Base-by-base conservation (phyloP, 2,797 vertebrate species). In the Chiloscyllium punctatum region DNA sequence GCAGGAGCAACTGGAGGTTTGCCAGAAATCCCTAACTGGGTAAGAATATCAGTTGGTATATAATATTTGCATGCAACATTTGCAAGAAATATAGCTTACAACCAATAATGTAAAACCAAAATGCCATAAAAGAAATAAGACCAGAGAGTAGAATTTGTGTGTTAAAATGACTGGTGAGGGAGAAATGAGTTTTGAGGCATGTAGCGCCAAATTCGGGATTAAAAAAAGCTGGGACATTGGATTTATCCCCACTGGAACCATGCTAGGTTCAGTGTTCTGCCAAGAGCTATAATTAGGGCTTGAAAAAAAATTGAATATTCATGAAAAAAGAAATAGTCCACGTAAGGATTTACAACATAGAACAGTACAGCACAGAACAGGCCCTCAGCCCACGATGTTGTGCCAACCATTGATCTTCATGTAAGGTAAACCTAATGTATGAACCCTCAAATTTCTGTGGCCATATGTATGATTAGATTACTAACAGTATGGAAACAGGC, bases 1-100 rank as follows among this genome's bases (percentile, higher is more conserved):
- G 95, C 97, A 97, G 0, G 98, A 98, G 27, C 98, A 98, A 95
- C 53, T 98, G 96, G 98, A 98, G 96, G 77, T 97, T 27, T 98
- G 98, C 96, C 98, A 98, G 97, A 98, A 98, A 96, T 98, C 98
- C 92, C 97, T 98, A 95, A 97, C 97, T 66, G 97, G 98, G 98
- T 98, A 97, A 82, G 74, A 30, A 51, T 27, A 8, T 72, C 92
- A 91, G 87, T 62, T 33, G 7, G 5, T 23, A 33, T n/a, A 84
- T 48, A 84, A 84, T 84, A 84, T 6, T 84, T 84, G n/a, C n/a
- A 48, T 23, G 42, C 42, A 21, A 66, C 88, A 33, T 66, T 13
- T 27, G 23, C 51, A 16, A 57, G 5, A 90, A 57, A 4, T 91
- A 15, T 66, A 33, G 57, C 57, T 7, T 57, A 57, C 27, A 30